phyloP scores from a whole-genome alignment of 1,140 invertebrate species.

The Penaeus chinensis region DNA sequence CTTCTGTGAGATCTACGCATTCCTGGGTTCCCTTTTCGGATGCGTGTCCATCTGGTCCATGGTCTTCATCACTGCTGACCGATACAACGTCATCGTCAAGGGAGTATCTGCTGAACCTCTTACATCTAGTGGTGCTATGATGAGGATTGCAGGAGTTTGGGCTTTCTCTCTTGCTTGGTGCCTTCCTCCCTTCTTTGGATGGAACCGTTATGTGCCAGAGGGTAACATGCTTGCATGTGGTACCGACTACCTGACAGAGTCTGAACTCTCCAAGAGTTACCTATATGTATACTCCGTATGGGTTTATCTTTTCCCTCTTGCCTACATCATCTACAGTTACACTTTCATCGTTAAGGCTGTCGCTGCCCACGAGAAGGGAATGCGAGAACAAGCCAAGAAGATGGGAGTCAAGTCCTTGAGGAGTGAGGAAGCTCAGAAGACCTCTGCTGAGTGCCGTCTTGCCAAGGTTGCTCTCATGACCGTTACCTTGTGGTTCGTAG shows the following conservation, averaged over 20 bases:
- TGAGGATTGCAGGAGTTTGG: conserved; percentile 64
- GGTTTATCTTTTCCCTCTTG: conserved; percentile 63
- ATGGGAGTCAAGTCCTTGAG: conserved; percentile 68
- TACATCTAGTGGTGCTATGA: conserved; percentile 55
- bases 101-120: conserved; percentile 64
- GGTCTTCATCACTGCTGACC: background rate
- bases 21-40: conserved; percentile 73
- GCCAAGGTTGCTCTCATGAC: conserved; percentile 68
- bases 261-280: conserved; percentile 56
- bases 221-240: conserved; percentile 63
- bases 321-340: conserved; percentile 67
- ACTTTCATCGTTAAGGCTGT: conserved; percentile 69
- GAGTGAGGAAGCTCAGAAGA: conserved; percentile 61
- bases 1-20: conserved; percentile 84
- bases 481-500: conserved; percentile 66
- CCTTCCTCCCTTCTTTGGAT: conserved; percentile 64
- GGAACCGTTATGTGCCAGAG: conserved; percentile 65
- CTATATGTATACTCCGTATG: conserved; percentile 55
- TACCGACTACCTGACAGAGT: conserved; percentile 64
- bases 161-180: conserved; percentile 62
- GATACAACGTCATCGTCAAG: conserved; percentile 64
- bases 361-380: conserved; percentile 69
- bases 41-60: conserved; percentile 43
- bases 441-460: conserved; percentile 64
- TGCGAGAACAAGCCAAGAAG: conserved; percentile 68